A percentile compares a stretch with the other conserved stretches of the same genome.
Evolutionary conservation across 2,888 invertebrate genomes (phyloP).

Genomic region (Leptothorax acervorum): DNA sequence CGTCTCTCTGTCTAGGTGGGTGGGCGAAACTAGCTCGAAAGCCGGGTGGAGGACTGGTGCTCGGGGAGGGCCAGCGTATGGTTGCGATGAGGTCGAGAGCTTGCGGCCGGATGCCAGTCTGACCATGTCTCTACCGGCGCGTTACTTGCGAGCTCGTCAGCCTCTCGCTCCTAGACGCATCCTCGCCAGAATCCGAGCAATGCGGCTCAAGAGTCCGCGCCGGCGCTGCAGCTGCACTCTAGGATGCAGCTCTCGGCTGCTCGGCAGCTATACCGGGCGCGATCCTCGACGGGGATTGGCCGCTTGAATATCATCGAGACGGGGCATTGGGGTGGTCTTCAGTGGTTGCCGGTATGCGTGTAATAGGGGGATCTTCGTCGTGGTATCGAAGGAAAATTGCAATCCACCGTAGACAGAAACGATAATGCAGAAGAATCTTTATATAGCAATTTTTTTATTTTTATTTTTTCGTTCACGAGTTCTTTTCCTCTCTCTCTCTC

Average conservation of each 20-base stretch:
- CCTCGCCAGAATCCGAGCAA: slow-evolving; percentile 79
- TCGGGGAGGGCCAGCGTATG: slow-evolving; percentile 70
- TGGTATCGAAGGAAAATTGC: slow-evolving; percentile 31
- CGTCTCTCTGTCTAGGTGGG: slow-evolving; percentile 50
- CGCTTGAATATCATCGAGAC: slow-evolving; percentile 35
- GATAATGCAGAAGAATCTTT: neutral
- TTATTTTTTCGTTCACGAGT: neutral
- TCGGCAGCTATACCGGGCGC: slow-evolving; percentile 39
- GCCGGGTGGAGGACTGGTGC: slow-evolving; percentile 50
- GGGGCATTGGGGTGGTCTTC: slow-evolving; percentile 43
- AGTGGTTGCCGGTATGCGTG: slow-evolving; percentile 34
- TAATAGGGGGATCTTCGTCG: slow-evolving; percentile 37
- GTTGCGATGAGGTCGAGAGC: slow-evolving; percentile 83
- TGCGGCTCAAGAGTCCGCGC: slow-evolving; percentile 78
- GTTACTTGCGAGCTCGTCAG: slow-evolving; percentile 78
- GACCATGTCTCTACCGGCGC: slow-evolving; percentile 80
- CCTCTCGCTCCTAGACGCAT: slow-evolving; percentile 75
- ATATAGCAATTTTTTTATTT: neutral
- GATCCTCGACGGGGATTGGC: slow-evolving; percentile 44
- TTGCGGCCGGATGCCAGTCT: slow-evolving; percentile 83
- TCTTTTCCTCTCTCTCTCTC: neutral
- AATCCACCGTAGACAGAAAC: neutral
- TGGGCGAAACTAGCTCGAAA: slow-evolving; percentile 47
- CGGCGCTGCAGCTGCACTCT: slow-evolving; percentile 66
- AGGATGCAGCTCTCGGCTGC: slow-evolving; percentile 48